Conservation (phyloP, 1,140 invertebrate genomes). For the Drosophila athabasca region DNA sequence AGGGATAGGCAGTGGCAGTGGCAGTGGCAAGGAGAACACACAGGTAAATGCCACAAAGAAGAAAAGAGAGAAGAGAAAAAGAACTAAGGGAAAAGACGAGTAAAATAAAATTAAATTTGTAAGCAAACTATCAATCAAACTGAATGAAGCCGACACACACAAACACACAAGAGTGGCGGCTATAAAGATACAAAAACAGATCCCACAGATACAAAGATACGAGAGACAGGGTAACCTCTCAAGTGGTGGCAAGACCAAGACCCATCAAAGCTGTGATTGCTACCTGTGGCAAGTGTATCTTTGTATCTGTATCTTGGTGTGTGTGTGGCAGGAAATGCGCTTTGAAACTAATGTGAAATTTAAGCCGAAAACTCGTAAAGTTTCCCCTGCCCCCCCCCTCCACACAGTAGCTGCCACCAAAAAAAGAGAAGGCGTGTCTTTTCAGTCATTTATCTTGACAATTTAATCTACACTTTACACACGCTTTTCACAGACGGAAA, state of each 20-base stretch:
- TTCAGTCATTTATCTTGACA: constrained; percentile 65
- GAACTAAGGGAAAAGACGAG: constrained; percentile 23
- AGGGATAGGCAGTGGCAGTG: not conserved
- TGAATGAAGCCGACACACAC: constrained; percentile 42
- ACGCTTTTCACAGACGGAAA: constrained; percentile 21
- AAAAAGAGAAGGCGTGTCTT: constrained; percentile 38
- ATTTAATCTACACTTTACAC: constrained; percentile 62
- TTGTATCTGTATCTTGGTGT: not conserved
- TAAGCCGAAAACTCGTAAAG: constrained; percentile 28
- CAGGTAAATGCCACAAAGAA: constrained; percentile 49
- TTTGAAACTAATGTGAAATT: constrained; percentile 47
- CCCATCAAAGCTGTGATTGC: constrained; percentile 41
- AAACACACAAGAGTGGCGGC: constrained; percentile 14
- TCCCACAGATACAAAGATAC: constrained; percentile 20
- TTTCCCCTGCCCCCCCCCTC: constrained; percentile 26
- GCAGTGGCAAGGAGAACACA: constrained; percentile 14
- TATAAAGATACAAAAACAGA: constrained; percentile 33
- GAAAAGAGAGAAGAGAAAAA: constrained; percentile 3
- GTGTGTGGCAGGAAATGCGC: constrained; percentile 64
- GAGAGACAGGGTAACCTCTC: constrained; percentile 3
- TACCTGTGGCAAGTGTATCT: constrained; percentile 45
- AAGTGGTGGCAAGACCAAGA: constrained; percentile 39
- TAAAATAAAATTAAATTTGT: constrained; percentile 71
- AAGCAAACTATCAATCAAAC: constrained; percentile 78
- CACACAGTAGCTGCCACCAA: constrained; percentile 52